A percentile compares a stretch with the other conserved stretches of the same genome.
Conservation (phyloP, 2,797 vertebrate species). For the Petrocephalus sullivani region DNA sequence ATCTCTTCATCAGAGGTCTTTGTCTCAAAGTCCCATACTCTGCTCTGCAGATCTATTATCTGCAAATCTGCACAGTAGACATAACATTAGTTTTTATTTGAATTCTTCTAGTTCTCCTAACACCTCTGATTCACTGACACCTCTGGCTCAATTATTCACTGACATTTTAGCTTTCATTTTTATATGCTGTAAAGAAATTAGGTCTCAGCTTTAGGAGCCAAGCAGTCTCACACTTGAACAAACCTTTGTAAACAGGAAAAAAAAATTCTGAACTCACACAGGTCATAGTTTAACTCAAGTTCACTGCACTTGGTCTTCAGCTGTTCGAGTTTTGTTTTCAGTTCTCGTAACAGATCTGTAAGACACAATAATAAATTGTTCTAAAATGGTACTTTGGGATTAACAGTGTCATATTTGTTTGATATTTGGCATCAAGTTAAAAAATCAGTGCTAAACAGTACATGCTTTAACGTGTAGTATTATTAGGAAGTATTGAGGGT, state of each 20-base stretch:
- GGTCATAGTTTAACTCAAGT: not conserved
- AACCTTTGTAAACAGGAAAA: not conserved
- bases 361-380: not conserved
- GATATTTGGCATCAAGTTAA: not conserved
- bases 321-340: constrained; percentile 31
- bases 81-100: not conserved
- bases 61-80: not conserved
- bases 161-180: not conserved
- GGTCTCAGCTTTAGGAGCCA: not conserved
- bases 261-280: not conserved
- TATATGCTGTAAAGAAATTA: not conserved
- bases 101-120: not conserved
- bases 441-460: not conserved
- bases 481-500: not conserved
- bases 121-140: not conserved
- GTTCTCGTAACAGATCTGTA: constrained; percentile 35
- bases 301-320: constrained; percentile 24
- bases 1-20: not conserved
- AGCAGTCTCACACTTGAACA: not conserved
- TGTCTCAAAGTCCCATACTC: not conserved
- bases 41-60: not conserved
- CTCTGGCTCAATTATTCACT: not conserved
- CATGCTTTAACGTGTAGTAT: not conserved
- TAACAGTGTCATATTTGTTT: not conserved
- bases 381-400: not conserved